Base-by-base conservation (phyloP, 2,797 vertebrate genomes). In the Argentina silus region DNA sequence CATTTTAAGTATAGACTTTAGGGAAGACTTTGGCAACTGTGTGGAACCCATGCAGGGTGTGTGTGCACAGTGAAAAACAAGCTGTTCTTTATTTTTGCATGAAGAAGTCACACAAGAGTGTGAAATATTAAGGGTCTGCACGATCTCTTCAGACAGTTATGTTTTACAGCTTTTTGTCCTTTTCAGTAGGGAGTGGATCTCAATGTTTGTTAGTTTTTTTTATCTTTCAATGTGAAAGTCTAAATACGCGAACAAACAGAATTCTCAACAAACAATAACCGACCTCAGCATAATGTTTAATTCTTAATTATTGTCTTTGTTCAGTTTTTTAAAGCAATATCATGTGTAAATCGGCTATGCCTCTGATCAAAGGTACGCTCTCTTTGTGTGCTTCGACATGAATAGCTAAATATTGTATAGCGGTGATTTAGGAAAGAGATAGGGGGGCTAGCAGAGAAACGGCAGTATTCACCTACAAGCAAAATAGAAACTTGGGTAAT, bases 401-500 rank as follows among this genome's bases (percentile, higher is more conserved):
- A 90, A 82, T 63, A 83, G 69, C 80, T 78, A 68, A 83, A 88
- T 45, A 67, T 74, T 84, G 70, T 76, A 74, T 72, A 67, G 36
- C 9, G 14, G 27, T 71, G 76, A 81, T 81, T 69, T 12, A 70
- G 66, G 85, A 86, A 82, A 75, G 77, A 82, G 83, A 87, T 84
- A 82, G 78, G 65, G 45, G 65, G 70, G 61, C 27, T 53, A 63
- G 74, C 67, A 74, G 48, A 69, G 65, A 48, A 66, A 56, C n/a
- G 21, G 36, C n/a, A 63, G 68, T 79, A 79, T 90, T 87, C 88
- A 92, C 92, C 91, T 92, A 92, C 79, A 79, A 92, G 86, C 88
- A 86, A 83, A 81, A 85, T 84, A 85, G 80, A 88, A 89, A 88
- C 82, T 85, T 86, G 81, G 78, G 57, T 91, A 93, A 93, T 93